Evolutionary conservation across 2,113 vertebrate genomes (phyloP).

Genomic region (Pipa parva): DNA sequence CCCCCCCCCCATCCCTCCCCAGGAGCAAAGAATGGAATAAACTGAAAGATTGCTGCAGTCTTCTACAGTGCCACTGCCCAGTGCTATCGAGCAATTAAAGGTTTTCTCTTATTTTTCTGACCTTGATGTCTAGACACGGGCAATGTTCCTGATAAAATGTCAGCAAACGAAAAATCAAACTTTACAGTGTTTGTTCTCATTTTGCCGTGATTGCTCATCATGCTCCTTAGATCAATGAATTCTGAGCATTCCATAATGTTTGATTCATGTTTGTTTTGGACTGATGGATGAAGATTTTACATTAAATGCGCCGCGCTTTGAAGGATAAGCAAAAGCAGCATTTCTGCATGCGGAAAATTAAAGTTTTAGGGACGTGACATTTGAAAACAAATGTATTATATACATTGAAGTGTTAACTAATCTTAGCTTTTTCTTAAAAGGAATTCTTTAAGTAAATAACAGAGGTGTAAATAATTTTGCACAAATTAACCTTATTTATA

Average conservation of each 20-base stretch:
- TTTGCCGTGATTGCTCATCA: conserved; percentile 31
- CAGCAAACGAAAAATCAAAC: conserved; percentile 27
- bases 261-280: conserved; percentile 37
- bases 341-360: conserved; percentile 1
- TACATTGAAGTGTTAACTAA: too few species aligned
- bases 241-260: conserved; percentile 21
- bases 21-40: too few species aligned
- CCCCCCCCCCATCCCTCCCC: too few species aligned
- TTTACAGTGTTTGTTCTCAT: conserved; percentile 34
- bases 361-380: too few species aligned
- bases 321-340: conserved; percentile 18
- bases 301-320: conserved; percentile 26
- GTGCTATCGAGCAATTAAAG: conserved; percentile 24
- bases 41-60: neutral
- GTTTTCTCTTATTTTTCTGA: conserved; percentile 23
- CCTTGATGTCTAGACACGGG: conserved; percentile 26
- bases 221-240: conserved; percentile 33
- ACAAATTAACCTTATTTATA: too few species aligned
- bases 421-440: too few species aligned
- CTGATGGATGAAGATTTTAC: conserved; percentile 24
- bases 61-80: neutral
- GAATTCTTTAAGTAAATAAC: too few species aligned
- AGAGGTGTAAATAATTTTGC: too few species aligned
- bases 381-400: too few species aligned
- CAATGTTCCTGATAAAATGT: conserved; percentile 30